These are phyloP conservation scores for Sanderia malayensis DNA, from an alignment of 30 jellyfish, hydroid and myxozoan genomes.

Conservation along the genomic window DNA sequence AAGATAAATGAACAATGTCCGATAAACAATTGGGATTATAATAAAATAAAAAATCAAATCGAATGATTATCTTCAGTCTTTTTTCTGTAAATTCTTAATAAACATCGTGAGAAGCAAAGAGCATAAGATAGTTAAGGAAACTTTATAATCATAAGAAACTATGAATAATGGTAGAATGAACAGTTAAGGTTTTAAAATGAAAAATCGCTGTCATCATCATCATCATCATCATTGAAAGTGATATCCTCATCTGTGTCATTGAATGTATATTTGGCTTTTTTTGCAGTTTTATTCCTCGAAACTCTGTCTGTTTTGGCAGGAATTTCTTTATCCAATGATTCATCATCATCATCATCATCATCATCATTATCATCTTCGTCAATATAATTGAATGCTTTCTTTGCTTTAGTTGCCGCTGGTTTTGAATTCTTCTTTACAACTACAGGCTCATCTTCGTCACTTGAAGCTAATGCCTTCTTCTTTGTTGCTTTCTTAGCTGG, in stretches of 20 bases:
- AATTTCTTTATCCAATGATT: slow-evolving; percentile 4
- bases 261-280: slow-evolving; percentile 5
- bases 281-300: not conserved
- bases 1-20: too few relatives aligned
- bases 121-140: too few relatives aligned
- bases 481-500: slow-evolving; percentile 6
- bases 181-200: not conserved
- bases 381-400: slow-evolving; percentile 52
- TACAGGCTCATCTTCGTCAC: slow-evolving; percentile 7
- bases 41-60: too few relatives aligned
- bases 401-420: slow-evolving; percentile 40
- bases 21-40: too few relatives aligned
- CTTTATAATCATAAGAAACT: too few relatives aligned
- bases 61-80: too few relatives aligned
- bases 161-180: too few relatives aligned
- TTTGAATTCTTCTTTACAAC: not conserved
- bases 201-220: slow-evolving; percentile 53
- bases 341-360: slow-evolving; percentile 22
- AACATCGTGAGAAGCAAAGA: too few relatives aligned
- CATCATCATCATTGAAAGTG: slow-evolving; percentile 5
- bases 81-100: too few relatives aligned
- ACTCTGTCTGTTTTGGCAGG: slow-evolving; percentile 7
- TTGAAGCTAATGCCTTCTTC: not conserved
- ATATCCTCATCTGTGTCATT: slow-evolving; percentile 52
- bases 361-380: slow-evolving; percentile 73